Evolutionary conservation across 2,888 invertebrate genomes (phyloP).

Genomic region (Mimumesa dahlbomi): DNA sequence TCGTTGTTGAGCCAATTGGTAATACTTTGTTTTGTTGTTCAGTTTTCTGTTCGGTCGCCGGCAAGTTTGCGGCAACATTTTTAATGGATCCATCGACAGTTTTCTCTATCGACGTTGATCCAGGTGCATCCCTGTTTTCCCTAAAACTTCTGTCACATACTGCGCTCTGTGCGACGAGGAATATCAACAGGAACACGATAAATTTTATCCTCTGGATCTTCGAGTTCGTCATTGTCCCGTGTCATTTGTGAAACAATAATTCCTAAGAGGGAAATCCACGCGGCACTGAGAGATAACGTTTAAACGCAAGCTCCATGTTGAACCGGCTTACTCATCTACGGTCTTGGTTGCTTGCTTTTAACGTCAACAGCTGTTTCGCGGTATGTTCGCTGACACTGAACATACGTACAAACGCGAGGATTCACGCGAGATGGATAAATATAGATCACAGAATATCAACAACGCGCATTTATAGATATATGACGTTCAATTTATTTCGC

Average conservation of each 20-base stretch:
- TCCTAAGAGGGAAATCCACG: slow-evolving; percentile 38
- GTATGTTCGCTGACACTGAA: not conserved
- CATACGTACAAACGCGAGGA: slow-evolving; percentile 9
- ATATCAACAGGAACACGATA: slow-evolving; percentile 64
- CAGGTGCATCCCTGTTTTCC: slow-evolving; percentile 32
- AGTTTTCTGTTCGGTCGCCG: slow-evolving; percentile 16
- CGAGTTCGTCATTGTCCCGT: slow-evolving; percentile 63
- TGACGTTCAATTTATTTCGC: slow-evolving; percentile 28
- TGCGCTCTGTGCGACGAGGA: slow-evolving; percentile 57
- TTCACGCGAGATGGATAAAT: slow-evolving; percentile 33
- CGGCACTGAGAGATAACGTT: slow-evolving; percentile 41
- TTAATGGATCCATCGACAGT: slow-evolving; percentile 9
- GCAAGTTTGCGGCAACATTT: slow-evolving; percentile 26
- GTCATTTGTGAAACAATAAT: slow-evolving; percentile 56
- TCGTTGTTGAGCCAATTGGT: not conserved
- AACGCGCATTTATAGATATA: slow-evolving; percentile 8
- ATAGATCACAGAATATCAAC: slow-evolving; percentile 31
- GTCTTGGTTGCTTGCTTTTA: slow-evolving; percentile 7
- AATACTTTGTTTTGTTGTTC: slow-evolving; percentile 23
- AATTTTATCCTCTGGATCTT: slow-evolving; percentile 65
- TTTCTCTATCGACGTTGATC: slow-evolving; percentile 26
- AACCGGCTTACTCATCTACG: slow-evolving; percentile 38
- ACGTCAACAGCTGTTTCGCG: slow-evolving; percentile 42
- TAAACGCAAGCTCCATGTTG: slow-evolving; percentile 54
- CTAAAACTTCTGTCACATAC: slow-evolving; percentile 55